Percentiles rank a stretch among this genome's conserved stretches.
Conservation (phyloP, 1,140 invertebrate genomes). For the Ceratina australensis region DNA sequence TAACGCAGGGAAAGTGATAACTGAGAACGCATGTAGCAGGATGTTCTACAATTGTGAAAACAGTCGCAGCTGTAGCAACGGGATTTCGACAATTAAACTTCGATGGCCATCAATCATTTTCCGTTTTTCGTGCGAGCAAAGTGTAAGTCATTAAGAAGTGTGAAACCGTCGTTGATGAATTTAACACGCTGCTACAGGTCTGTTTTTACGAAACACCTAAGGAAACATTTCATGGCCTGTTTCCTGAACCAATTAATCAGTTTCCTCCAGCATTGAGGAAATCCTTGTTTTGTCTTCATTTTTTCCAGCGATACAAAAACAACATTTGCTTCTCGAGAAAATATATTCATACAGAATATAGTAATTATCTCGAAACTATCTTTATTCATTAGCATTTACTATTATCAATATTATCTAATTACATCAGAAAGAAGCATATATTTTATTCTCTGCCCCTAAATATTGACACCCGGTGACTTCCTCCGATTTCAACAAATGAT, state of each 20-base stretch:
- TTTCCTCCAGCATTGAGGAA: conserved; percentile 37
- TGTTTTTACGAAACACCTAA: conserved; percentile 61
- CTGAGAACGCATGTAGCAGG: conserved; percentile 1
- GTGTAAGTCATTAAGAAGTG: conserved; percentile 37
- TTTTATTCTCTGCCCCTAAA: too few relatives aligned
- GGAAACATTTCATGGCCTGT: conserved; percentile 55
- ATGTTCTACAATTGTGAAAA: conserved; percentile 43
- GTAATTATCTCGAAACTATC: too few relatives aligned
- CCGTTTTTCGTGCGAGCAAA: conserved; percentile 19
- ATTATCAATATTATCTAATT: too few relatives aligned
- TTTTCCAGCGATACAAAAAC: neutral
- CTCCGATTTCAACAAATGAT: too few relatives aligned
- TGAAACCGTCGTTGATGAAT: conserved; percentile 35
- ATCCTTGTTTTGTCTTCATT: conserved; percentile 34
- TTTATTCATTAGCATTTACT: too few relatives aligned
- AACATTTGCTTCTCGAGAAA: neutral
- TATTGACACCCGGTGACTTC: too few relatives aligned
- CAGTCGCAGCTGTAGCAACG: conserved; percentile 33
- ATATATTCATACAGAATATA: neutral
- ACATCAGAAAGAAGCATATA: too few relatives aligned
- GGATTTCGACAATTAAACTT: conserved; percentile 25
- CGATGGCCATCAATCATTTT: conserved; percentile 40
- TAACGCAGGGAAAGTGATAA: neutral
- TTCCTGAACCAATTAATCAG: conserved; percentile 63
- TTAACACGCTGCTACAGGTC: conserved; percentile 40